These are phyloP conservation scores for Formicarius rufipectus DNA, from an alignment of 2,113 vertebrate species.

Conservation along the genomic window DNA sequence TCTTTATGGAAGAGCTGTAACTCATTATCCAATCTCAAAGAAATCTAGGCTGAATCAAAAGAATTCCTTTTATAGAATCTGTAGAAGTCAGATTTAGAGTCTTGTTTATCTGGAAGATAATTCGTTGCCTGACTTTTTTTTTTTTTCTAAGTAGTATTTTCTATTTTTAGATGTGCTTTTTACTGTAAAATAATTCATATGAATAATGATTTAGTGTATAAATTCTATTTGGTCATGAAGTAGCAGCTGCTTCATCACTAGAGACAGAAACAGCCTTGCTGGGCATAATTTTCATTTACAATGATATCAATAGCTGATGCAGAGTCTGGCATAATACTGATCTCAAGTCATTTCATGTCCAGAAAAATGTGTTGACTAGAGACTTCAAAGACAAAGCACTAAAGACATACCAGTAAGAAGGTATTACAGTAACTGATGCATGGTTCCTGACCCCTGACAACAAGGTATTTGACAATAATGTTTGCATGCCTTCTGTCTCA, in stretches of 20 bases:
- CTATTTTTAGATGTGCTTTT: background rate
- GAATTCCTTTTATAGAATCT: background rate
- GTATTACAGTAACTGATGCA: background rate
- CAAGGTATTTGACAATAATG: background rate
- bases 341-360: background rate
- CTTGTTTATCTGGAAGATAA: background rate
- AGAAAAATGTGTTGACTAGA: background rate
- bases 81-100: background rate
- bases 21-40: background rate
- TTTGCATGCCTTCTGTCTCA: background rate
- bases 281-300: background rate
- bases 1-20: background rate
- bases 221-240: background rate
- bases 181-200: background rate
- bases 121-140: background rate
- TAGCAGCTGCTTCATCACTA: background rate
- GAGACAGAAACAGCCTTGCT: background rate
- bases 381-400: background rate
- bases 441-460: background rate
- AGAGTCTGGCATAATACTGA: background rate
- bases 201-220: background rate
- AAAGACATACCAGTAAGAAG: background rate
- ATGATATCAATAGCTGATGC: background rate
- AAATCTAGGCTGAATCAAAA: background rate
- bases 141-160: background rate